A percentile compares a stretch with the other conserved stretches of the same genome.
Evolutionary conservation across 2,888 invertebrate genomes (phyloP).

Genomic region (Pterostichus madidus): DNA sequence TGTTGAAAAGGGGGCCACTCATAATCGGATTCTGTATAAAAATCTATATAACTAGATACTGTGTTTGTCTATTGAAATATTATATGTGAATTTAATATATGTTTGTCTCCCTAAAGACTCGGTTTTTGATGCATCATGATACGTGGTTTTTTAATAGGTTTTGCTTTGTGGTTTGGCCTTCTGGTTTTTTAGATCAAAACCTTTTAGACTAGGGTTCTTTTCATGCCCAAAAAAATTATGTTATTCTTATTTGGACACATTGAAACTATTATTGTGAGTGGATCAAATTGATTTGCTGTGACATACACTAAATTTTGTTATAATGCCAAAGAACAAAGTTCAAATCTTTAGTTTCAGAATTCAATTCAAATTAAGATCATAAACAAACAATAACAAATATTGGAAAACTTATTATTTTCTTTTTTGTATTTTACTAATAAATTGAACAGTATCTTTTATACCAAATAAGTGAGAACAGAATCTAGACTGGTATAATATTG

Average conservation of each 20-base stretch:
- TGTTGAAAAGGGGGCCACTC: conserved; percentile 71
- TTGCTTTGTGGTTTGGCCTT: conserved; percentile 27
- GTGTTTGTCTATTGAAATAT: conserved; percentile 52
- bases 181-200: conserved; percentile 32
- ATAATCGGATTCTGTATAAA: conserved; percentile 75
- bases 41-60: conserved; percentile 59
- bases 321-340: too few relatives aligned
- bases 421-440: too few relatives aligned
- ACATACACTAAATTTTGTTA: too few relatives aligned
- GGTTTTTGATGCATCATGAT: conserved; percentile 37
- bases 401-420: too few relatives aligned
- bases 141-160: conserved; percentile 44
- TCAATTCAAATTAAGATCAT: too few relatives aligned
- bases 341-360: too few relatives aligned
- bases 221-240: background rate
- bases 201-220: conserved; percentile 13
- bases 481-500: too few relatives aligned
- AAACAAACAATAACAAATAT: too few relatives aligned
- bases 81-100: conserved; percentile 66
- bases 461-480: too few relatives aligned
- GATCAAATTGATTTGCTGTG: too few relatives aligned
- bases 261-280: too few relatives aligned
- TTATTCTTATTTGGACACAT: background rate
- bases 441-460: too few relatives aligned
- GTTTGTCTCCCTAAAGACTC: conserved; percentile 27